phyloP scores from a whole-genome alignment of 2,113 vertebrate genomes.

The Carassius auratus region DNA sequence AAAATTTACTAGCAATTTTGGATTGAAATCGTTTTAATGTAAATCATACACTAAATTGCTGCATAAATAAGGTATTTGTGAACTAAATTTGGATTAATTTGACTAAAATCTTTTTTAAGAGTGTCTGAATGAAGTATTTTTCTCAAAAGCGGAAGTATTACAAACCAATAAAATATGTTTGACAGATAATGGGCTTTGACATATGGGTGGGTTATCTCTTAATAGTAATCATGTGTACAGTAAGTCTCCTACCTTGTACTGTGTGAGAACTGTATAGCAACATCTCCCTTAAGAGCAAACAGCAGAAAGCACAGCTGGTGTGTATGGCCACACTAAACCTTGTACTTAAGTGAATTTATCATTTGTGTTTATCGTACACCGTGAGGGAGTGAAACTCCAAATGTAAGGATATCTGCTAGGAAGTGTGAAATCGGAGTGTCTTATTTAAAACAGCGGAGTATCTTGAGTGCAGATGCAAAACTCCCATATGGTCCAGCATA shows the following conservation, averaged over 20 bases:
- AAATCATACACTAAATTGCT: too few species aligned
- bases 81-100: background rate
- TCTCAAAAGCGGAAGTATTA: background rate
- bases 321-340: background rate
- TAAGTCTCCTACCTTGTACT: background rate
- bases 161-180: background rate
- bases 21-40: too few species aligned
- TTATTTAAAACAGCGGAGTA: conserved; percentile 34
- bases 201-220: background rate
- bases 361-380: background rate
- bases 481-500: conserved; percentile 38
- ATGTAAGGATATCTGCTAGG: background rate
- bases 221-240: background rate
- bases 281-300: background rate
- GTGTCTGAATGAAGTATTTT: background rate
- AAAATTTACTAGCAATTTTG: too few species aligned
- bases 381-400: background rate
- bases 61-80: too few species aligned
- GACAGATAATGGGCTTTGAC: background rate
- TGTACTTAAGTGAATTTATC: background rate
- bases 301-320: background rate
- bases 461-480: conserved; percentile 30
- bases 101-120: background rate
- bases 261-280: background rate
- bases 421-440: conserved; percentile 43